Evolutionary conservation across 2,888 invertebrate species (phyloP).

Genomic region (Oscheius sp.): DNA sequence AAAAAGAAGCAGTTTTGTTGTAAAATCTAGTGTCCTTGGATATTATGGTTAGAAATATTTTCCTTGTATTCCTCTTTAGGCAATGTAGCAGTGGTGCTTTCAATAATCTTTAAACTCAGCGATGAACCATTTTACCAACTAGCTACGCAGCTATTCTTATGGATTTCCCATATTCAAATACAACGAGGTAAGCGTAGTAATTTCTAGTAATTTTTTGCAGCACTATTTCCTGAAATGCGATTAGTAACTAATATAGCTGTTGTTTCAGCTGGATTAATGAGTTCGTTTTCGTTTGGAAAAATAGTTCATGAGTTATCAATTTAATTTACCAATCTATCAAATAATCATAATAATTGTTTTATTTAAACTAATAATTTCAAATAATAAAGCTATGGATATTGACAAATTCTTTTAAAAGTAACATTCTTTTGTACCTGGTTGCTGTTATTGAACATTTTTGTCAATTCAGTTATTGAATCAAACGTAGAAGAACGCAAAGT

Average conservation of each 20-base stretch:
- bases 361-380: neutral
- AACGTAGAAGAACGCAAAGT: too few relatives aligned
- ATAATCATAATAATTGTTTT: slow-evolving; percentile 2
- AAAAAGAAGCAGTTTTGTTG: slow-evolving; percentile 18
- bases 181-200: slow-evolving; percentile 47
- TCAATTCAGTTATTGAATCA: too few relatives aligned
- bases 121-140: slow-evolving; percentile 52
- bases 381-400: too few relatives aligned
- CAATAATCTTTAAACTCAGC: slow-evolving; percentile 64
- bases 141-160: slow-evolving; percentile 65
- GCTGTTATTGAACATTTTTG: too few relatives aligned
- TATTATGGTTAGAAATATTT: slow-evolving; percentile 53
- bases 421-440: too few relatives aligned
- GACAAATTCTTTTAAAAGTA: too few relatives aligned
- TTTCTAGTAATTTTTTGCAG: slow-evolving; percentile 18
- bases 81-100: slow-evolving; percentile 62
- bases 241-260: slow-evolving; percentile 23
- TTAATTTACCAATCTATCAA: neutral
- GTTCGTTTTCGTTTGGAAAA: neutral
- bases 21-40: slow-evolving; percentile 49
- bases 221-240: slow-evolving; percentile 31
- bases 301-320: neutral
- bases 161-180: slow-evolving; percentile 67
- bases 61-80: slow-evolving; percentile 39
- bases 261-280: slow-evolving; percentile 22